Evolutionary conservation across 2,888 invertebrate species (phyloP), one percentile per base, ranked within the genome.

Genomic region (Apamea anceps): DNA sequence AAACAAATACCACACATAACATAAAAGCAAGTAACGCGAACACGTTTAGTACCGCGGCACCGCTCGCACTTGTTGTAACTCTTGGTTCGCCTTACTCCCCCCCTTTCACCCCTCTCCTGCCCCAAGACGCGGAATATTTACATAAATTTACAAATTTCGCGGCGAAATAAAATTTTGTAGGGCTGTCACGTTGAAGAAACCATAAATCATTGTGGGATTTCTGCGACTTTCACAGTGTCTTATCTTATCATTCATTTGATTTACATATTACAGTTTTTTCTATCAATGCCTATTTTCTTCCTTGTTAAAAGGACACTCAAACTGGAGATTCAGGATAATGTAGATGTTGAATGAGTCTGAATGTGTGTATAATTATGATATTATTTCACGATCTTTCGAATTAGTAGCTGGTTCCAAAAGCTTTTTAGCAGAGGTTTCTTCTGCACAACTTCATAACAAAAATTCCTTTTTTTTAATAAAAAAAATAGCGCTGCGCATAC

Each of bases 141-240:
- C 96, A 96, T 96, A 96, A 96, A 96, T 96, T 96, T 96, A 96
- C 96, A 96, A 96, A 96, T 96, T 96, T 95, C 95, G 93, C 94
- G 92, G 92, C 94, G 93, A 96, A 96, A 96, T 96, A 96, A 96
- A 96, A 95, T 96, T 94, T 91, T 91, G 85, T 92, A 96, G 95
- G 95, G 95, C 85, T 95, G 93, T 70, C 90, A 45, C 84, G 10
- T 0, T 8, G 0, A 13, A n/a, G 45, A 60, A 0, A 37, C 13
- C 2, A 45, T 73, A 42, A 62, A 60, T 72, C 60, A 48, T 28
- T 65, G 2, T 13, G 21, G 10, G 10, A n/a, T 37, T 37, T 37
- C 13, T 51, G 28, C 10, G 5, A n/a, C 6, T 37, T 63, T 12
- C 4, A n/a, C 0, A 6, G 62, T 37, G 71, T 0, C 28, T 28